Percentiles rank a stretch among this genome's conserved stretches.
These are phyloP conservation scores for Drosophila greeni DNA, from an alignment of 2,888 invertebrate species.

Conservation along the genomic window DNA sequence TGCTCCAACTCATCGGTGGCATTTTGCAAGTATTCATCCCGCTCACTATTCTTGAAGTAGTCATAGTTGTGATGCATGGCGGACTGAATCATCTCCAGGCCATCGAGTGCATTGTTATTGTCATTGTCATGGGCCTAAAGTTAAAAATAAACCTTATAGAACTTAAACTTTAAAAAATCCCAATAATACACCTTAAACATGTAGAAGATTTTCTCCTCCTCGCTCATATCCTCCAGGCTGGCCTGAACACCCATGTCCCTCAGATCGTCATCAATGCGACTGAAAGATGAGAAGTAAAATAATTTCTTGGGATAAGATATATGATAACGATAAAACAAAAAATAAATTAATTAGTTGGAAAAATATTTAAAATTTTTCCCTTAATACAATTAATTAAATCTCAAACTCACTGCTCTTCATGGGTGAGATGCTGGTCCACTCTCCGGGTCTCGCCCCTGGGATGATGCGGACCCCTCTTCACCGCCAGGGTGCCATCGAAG, in stretches of 20 bases:
- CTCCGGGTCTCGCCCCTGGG: conserved; percentile 83
- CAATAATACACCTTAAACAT: conserved; percentile 76
- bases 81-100: conserved; percentile 89
- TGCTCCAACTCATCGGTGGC: conserved; percentile 76
- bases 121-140: conserved; percentile 89
- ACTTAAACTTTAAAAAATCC: accelerated
- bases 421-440: conserved; percentile 84
- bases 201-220: conserved; percentile 84
- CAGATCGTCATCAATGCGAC: conserved; percentile 89
- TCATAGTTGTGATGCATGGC: conserved; percentile 81
- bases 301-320: no score
- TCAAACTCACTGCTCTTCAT: conserved; percentile 85
- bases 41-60: conserved; percentile 76
- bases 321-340: no score
- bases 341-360: no score
- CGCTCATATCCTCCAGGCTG: conserved; percentile 85
- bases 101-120: conserved; percentile 92
- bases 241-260: conserved; percentile 82
- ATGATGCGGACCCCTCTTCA: conserved; percentile 84
- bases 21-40: conserved; percentile 71
- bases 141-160: not conserved
- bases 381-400: not conserved
- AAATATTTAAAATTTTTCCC: no score
- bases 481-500: conserved; percentile 55
- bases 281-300: conserved; percentile 70